Percentiles rank a stretch among this genome's conserved stretches.
Conservation (phyloP, 2,113 vertebrate species). For the Antechinus flavipes region DNA sequence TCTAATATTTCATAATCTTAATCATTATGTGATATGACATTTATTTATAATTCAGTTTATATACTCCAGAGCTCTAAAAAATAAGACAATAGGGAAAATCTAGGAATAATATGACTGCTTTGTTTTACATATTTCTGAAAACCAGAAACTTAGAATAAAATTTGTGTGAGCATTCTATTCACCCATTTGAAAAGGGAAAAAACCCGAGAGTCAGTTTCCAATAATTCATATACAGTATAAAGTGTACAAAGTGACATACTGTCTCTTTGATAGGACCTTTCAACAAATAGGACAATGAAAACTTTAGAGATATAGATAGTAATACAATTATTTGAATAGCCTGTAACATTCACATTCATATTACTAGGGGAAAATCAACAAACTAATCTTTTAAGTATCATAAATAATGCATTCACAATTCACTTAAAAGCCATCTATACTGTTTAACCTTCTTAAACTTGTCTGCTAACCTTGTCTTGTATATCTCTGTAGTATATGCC, state of each 20-base stretch:
- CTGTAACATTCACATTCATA: not conserved
- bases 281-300: too few relatives aligned
- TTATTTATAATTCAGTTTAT: too few relatives aligned
- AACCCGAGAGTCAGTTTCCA: not conserved
- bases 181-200: not conserved
- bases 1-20: too few relatives aligned
- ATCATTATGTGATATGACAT: too few relatives aligned
- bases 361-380: not conserved
- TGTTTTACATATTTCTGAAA: too few relatives aligned
- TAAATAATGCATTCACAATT: not conserved
- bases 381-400: not conserved
- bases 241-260: not conserved
- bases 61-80: too few relatives aligned
- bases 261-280: not conserved
- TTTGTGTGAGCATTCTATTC: not conserved
- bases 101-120: too few relatives aligned
- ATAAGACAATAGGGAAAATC: too few relatives aligned
- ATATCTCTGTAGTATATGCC: too few relatives aligned
- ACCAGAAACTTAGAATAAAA: not conserved
- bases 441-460: not conserved
- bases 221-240: not conserved
- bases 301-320: not conserved
- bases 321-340: not conserved
- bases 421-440: not conserved
- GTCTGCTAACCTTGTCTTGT: too few relatives aligned